Percentiles rank a stretch among this genome's conserved stretches.
phyloP scores from a whole-genome alignment of 2,888 invertebrate species.

The Nomada fabriciana region DNA sequence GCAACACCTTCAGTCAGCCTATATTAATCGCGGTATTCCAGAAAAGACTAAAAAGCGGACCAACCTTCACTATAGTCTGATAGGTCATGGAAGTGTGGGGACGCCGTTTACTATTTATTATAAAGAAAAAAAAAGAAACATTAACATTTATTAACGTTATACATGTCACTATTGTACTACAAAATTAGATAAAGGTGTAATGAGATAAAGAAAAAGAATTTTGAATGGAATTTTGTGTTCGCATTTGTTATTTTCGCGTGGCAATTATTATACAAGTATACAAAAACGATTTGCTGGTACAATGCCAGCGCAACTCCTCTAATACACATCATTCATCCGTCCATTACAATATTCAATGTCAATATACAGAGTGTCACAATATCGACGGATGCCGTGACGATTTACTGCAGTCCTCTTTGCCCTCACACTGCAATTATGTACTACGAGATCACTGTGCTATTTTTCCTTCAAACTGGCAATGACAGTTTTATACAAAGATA shows the following conservation, averaged over 20 bases:
- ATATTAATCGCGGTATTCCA: conserved; percentile 25
- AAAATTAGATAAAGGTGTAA: conserved; percentile 75
- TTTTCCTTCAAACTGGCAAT: conserved; percentile 46
- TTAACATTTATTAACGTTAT: conserved; percentile 82
- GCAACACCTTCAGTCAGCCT: conserved; percentile 23
- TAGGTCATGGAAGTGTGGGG: conserved; percentile 43
- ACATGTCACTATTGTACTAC: conserved; percentile 77
- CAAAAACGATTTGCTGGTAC: conserved; percentile 45
- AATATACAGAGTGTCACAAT: conserved; percentile 29
- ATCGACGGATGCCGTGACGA: conserved; percentile 31
- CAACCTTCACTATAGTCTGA: conserved; percentile 59
- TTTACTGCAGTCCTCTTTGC: conserved; percentile 48
- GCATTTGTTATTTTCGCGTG: conserved; percentile 61
- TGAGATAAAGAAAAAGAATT: conserved; percentile 72
- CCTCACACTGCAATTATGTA: conserved; percentile 42
- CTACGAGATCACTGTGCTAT: conserved; percentile 61
- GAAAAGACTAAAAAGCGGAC: conserved; percentile 56
- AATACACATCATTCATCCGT: conserved; percentile 52
- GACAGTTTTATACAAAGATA: conserved; percentile 35
- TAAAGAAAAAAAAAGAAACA: conserved; percentile 76
- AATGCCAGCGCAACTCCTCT: conserved; percentile 31
- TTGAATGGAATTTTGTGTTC: conserved; percentile 59
- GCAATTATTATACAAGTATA: conserved; percentile 58
- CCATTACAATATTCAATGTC: conserved; percentile 35
- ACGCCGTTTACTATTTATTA: conserved; percentile 72